These are phyloP conservation scores for Lasioglossum marginatum DNA, from an alignment of 2,888 invertebrate genomes.

Conservation along the genomic window DNA sequence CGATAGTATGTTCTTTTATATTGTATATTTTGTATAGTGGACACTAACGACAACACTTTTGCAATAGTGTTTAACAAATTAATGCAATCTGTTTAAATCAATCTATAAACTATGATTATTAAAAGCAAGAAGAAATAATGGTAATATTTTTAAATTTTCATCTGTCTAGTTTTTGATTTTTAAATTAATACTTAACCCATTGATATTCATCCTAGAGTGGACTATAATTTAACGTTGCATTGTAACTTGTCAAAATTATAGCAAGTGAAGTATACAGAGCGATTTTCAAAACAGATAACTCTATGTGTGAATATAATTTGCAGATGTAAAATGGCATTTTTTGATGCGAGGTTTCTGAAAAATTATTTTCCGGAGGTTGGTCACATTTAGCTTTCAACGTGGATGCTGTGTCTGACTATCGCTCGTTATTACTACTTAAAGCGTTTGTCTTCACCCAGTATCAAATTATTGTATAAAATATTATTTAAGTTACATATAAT, in stretches of 20 bases:
- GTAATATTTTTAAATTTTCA: background rate
- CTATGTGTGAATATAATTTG: background rate
- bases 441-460: background rate
- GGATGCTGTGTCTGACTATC: background rate
- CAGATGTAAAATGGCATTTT: background rate
- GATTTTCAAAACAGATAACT: background rate
- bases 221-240: background rate
- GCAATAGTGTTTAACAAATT: background rate
- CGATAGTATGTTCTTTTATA: background rate
- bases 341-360: background rate
- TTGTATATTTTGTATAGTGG: background rate
- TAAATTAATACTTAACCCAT: background rate
- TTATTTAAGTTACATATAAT: background rate
- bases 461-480: background rate
- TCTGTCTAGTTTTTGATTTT: background rate
- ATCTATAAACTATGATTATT: background rate
- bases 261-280: background rate
- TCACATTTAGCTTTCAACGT: background rate
- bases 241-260: background rate
- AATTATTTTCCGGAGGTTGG: background rate
- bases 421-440: background rate
- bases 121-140: background rate
- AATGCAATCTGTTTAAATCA: background rate
- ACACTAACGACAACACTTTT: background rate
- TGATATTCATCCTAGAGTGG: background rate